Conservation (phyloP, 2,113 vertebrate genomes). For the Clarias macrocephalus region DNA sequence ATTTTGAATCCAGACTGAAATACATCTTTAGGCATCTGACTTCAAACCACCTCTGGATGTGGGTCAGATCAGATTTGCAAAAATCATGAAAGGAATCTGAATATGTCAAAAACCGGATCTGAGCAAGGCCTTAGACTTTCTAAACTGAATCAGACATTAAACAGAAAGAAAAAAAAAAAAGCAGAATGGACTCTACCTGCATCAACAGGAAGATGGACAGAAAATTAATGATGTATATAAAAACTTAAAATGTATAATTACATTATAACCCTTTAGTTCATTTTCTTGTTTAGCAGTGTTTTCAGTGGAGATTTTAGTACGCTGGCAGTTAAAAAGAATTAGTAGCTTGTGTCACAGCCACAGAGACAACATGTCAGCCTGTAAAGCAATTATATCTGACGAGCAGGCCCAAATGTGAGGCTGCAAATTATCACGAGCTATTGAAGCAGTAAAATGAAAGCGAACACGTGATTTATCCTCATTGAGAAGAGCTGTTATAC, state of each 20-base stretch:
- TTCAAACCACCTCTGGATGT: no score
- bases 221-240: neutral
- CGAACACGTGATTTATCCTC: slow-evolving; percentile 47
- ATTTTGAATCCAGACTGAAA: no score
- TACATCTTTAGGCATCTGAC: no score
- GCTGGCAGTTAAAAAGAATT: neutral
- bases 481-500: slow-evolving; percentile 31
- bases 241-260: neutral
- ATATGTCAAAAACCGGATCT: no score
- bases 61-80: no score
- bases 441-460: slow-evolving; percentile 53
- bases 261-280: neutral
- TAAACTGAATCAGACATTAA: neutral
- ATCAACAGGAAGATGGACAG: neutral
- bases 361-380: slow-evolving; percentile 32
- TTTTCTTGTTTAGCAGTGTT: neutral
- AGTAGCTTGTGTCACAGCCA: slow-evolving; percentile 21
- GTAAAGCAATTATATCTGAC: slow-evolving; percentile 49
- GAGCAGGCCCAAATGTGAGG: slow-evolving; percentile 41
- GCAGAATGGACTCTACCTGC: neutral
- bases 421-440: slow-evolving; percentile 55
- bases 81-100: no score
- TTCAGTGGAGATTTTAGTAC: slow-evolving; percentile 8
- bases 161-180: no score
- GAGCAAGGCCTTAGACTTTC: no score